Base-by-base conservation (phyloP, 2,797 vertebrate species). In the Notamacropus eugenii region DNA sequence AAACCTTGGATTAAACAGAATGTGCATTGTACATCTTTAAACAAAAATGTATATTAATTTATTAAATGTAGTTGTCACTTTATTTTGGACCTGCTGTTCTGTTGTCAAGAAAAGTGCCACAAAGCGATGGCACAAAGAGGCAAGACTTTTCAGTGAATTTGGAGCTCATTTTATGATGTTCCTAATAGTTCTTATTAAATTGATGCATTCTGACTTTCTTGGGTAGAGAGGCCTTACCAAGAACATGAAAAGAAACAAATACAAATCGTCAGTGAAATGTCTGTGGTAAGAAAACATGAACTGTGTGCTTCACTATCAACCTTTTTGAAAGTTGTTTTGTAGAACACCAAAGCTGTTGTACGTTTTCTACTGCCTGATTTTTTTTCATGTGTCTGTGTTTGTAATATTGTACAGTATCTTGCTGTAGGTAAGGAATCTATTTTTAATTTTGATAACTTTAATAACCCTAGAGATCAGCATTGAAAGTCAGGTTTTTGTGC, bases 41-140 rank as follows among this genome's bases (percentile, higher is more conserved):
- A 99, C 98, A 98, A 99, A 99, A 99, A 99, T 99, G 99, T 99
- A 99, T 99, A 99, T 99, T 99, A 99, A 99, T 99, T 99, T 99
- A 99, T 99, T 99, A 99, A 99, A 99, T 99, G 99, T 99, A 99
- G 99, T 99, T 99, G 99, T 99, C 99, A 99, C 99, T 99, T 99
- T 99, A 99, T 98, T 98, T 99, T 99, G 99, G 98, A 98, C 98
- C 97, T 99, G 98, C 98, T 99, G 98, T 99, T 99, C 98, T 98
- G 98, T 98, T 98, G 98, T 98, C 98, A 97, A 98, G 97, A 97
- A 98, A 98, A 92, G 96, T 99, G 98, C 98, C 98, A 98, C 98
- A 98, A 98, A 98, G 97, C 98, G 98, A 94, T 98, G 97, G 98
- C 94, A 97, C 91, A 0, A 97, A 98, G 95, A 98, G 97, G 97